phyloP scores from a whole-genome alignment of 35 echinoderm and acorn worm genomes.

The Eucidaris tribuloides region DNA sequence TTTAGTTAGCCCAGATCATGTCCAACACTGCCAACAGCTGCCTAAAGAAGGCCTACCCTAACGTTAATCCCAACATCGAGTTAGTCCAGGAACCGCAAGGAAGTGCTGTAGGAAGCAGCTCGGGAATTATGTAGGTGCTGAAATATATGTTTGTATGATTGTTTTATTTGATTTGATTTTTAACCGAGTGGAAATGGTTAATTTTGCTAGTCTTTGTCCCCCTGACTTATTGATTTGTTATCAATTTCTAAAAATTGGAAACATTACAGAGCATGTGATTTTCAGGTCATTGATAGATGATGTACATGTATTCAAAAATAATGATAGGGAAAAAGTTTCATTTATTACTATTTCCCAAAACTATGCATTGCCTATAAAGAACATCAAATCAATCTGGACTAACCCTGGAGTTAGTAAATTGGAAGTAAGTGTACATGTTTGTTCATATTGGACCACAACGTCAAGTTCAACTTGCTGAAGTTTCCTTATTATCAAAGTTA shows the following conservation, averaged over 20 bases:
- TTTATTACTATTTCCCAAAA: no score
- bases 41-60: constrained; percentile 49
- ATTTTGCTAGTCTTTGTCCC: not conserved
- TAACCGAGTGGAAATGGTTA: not conserved
- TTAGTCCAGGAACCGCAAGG: constrained; percentile 59
- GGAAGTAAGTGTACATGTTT: no score
- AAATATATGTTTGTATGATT: not conserved
- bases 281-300: no score
- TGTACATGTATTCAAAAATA: no score
- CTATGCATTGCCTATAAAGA: no score
- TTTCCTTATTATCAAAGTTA: no score
- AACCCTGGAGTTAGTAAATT: no score
- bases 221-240: not conserved
- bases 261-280: no score
- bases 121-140: constrained; percentile 80
- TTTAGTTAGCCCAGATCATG: constrained; percentile 82
- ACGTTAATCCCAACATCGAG: constrained; percentile 55
- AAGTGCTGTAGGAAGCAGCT: constrained; percentile 66
- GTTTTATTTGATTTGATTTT: not conserved
- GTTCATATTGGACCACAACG: no score
- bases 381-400: no score
- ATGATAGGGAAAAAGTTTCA: no score
- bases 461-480: no score
- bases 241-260: not conserved
- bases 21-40: constrained; percentile 52